These are phyloP conservation scores for Catharus bicknelli DNA, from an alignment of 2,113 vertebrate genomes.

Conservation along the genomic window DNA sequence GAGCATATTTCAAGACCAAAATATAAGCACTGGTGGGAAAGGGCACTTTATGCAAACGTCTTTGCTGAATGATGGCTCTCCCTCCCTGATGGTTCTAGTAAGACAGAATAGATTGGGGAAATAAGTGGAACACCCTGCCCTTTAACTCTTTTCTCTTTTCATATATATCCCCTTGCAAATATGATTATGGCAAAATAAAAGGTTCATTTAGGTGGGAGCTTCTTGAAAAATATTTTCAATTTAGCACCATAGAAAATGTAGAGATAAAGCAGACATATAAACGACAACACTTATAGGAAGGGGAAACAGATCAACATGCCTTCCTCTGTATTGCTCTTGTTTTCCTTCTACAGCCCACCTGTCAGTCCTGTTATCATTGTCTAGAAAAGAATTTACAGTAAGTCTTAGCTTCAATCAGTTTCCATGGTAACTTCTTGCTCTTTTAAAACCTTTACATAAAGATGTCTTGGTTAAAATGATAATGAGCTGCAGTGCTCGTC, in stretches of 20 bases:
- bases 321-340: background rate
- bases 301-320: background rate
- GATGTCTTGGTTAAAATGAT: constrained; percentile 35
- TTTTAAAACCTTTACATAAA: constrained; percentile 42
- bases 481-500: background rate
- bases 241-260: background rate
- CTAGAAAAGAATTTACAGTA: constrained; percentile 44
- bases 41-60: constrained; percentile 23
- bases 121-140: background rate
- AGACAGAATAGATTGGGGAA: constrained; percentile 31
- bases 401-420: constrained; percentile 50
- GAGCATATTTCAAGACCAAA: constrained; percentile 14
- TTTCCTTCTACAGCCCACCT: constrained; percentile 47
- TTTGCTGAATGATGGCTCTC: constrained; percentile 33
- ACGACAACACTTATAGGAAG: background rate
- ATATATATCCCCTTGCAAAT: background rate
- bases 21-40: background rate
- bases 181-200: constrained; percentile 19
- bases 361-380: constrained; percentile 33
- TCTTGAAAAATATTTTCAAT: background rate
- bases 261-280: constrained; percentile 23
- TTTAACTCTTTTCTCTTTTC: background rate
- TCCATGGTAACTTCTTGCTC: constrained; percentile 51
- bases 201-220: background rate
- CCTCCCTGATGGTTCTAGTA: constrained; percentile 12